Conservation (phyloP, 2,113 vertebrate genomes). For the Pygoscelis antarcticus region DNA sequence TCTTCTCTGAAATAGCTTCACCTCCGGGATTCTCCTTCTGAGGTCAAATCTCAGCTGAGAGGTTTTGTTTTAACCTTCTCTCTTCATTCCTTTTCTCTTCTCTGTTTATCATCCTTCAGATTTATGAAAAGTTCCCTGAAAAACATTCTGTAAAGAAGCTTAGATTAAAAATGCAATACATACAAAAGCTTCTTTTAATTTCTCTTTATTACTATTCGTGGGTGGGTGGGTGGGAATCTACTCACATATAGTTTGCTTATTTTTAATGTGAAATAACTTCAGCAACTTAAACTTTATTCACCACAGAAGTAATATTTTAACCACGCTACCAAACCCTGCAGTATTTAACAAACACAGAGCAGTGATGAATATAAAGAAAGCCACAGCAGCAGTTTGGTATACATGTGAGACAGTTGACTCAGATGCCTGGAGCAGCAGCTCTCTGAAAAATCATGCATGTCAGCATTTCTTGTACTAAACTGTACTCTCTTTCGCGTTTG, state of each 20-base stretch:
- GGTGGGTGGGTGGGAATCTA: not conserved
- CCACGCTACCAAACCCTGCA: not conserved
- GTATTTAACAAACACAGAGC: not conserved
- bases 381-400: not conserved
- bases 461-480: slow-evolving; percentile 10
- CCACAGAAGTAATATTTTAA: not conserved
- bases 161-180: not conserved
- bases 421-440: not conserved
- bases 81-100: slow-evolving; percentile 59
- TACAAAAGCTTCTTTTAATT: not conserved
- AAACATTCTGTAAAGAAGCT: slow-evolving; percentile 39
- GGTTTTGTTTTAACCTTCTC: slow-evolving; percentile 14
- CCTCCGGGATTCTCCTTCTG: not conserved
- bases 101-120: slow-evolving; percentile 30
- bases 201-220: not conserved
- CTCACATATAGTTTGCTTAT: not conserved
- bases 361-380: not conserved
- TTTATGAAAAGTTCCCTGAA: slow-evolving; percentile 25
- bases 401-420: not conserved
- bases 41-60: slow-evolving; percentile 26
- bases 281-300: not conserved
- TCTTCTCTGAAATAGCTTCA: slow-evolving; percentile 29
- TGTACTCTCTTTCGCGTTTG: not conserved
- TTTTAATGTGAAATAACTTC: not conserved
- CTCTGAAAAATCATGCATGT: not conserved